Conservation (phyloP, 2,113 vertebrate genomes). For the Onychorhynchus coronatus region DNA sequence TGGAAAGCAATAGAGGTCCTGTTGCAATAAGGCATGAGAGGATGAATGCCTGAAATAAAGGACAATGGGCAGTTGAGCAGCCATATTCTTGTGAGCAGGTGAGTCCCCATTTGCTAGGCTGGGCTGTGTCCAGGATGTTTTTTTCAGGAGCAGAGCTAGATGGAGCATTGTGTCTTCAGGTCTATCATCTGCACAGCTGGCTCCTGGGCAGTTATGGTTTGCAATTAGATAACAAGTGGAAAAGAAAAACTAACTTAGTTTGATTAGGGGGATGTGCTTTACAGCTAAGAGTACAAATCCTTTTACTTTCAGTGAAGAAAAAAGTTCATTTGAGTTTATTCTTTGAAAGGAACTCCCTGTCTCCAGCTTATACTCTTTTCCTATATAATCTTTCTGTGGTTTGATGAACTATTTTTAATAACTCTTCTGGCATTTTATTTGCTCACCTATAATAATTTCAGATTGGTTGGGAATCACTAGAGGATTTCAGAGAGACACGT, state of each 20-base stretch:
- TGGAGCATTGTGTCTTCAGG: not conserved
- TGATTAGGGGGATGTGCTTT: not conserved
- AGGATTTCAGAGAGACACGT: constrained; percentile 76
- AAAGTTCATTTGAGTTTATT: not conserved
- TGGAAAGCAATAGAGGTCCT: not conserved
- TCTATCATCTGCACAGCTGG: not conserved
- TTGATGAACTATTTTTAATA: not conserved
- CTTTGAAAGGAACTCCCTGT: not conserved
- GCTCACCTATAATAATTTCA: constrained; percentile 81
- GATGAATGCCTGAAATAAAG: not conserved
- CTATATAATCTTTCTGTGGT: not conserved
- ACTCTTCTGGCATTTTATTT: not conserved
- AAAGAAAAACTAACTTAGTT: not conserved
- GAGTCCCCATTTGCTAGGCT: not conserved
- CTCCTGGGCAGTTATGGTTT: not conserved
- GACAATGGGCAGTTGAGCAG: not conserved
- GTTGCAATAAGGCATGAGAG: not conserved
- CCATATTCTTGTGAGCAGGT: not conserved
- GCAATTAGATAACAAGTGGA: not conserved
- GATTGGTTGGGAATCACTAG: constrained; percentile 73
- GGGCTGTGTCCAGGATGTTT: not conserved
- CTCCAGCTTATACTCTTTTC: not conserved
- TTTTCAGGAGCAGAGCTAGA: not conserved
- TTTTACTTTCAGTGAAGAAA: not conserved
- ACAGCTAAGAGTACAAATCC: not conserved